These are phyloP conservation scores for Zophobas morio DNA, from an alignment of 1,140 invertebrate genomes.

Conservation along the genomic window DNA sequence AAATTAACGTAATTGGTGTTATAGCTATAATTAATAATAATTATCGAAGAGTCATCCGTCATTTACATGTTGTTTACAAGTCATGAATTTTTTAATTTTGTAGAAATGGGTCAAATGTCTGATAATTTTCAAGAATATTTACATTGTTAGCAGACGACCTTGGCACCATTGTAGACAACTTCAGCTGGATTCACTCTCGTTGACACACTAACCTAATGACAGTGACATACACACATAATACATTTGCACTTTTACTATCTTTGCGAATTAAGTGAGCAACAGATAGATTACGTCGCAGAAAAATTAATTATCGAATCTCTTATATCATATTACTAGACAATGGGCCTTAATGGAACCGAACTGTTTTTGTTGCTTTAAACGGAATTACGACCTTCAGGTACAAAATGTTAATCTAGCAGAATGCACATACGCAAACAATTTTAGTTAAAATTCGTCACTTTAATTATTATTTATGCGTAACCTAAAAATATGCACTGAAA, in stretches of 20 bases:
- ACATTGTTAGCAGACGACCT: constrained; percentile 54
- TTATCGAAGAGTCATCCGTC: constrained; percentile 19
- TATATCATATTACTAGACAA: not conserved
- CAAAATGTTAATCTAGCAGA: too few relatives aligned
- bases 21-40: constrained; percentile 11
- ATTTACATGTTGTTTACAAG: constrained; percentile 49
- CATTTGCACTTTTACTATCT: constrained; percentile 37
- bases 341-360: constrained; percentile 1
- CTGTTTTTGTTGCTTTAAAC: constrained; percentile 1
- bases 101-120: constrained; percentile 53
- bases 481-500: too few relatives aligned
- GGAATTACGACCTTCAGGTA: too few relatives aligned
- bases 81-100: constrained; percentile 35
- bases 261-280: constrained; percentile 16
- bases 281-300: constrained; percentile 20
- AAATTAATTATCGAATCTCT: too few relatives aligned
- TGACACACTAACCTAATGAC: constrained; percentile 62
- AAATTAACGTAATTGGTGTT: constrained; percentile 8
- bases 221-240: constrained; percentile 50
- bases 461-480: not conserved
- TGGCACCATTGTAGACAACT: constrained; percentile 58
- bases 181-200: constrained; percentile 62
- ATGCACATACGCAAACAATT: too few relatives aligned
- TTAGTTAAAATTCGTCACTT: not conserved
- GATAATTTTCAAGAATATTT: constrained; percentile 52